Percentiles rank a stretch among this genome's conserved stretches.
phyloP scores from a whole-genome alignment of 2,888 invertebrate species.

The Nebria salina region DNA sequence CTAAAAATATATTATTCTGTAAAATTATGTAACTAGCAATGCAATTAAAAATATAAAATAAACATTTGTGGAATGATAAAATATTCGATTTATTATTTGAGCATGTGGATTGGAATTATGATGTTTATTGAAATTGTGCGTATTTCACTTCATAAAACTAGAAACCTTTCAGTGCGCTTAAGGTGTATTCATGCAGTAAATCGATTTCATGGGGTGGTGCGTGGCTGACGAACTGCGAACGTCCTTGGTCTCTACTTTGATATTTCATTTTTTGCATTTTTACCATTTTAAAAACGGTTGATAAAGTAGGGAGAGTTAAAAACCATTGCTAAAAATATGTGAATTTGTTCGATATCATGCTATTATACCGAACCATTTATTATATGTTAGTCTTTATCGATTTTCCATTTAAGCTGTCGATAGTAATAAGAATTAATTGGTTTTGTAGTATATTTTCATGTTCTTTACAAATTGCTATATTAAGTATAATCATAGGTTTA shows the following conservation, averaged over 20 bases:
- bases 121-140: not conserved
- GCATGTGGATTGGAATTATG: not conserved
- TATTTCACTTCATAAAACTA: constrained; percentile 13
- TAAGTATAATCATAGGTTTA: too few species aligned
- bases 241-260: not conserved
- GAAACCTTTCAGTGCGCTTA: not conserved
- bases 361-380: constrained; percentile 29
- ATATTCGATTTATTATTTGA: not conserved
- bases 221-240: constrained; percentile 20
- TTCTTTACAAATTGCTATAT: too few species aligned
- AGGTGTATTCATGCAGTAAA: constrained; percentile 10
- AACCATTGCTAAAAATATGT: not conserved
- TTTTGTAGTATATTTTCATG: not conserved
- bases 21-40: too few species aligned
- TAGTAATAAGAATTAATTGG: not conserved
- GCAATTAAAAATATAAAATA: too few species aligned
- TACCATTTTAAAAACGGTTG: not conserved
- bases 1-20: too few species aligned
- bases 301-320: not conserved
- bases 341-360: constrained; percentile 3
- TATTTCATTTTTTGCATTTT: constrained; percentile 29
- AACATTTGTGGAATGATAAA: too few species aligned
- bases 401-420: constrained; percentile 29
- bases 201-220: constrained; percentile 20
- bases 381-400: constrained; percentile 34